phyloP scores from a whole-genome alignment of 2,797 vertebrate genomes.

The Argyrosomus regius region DNA sequence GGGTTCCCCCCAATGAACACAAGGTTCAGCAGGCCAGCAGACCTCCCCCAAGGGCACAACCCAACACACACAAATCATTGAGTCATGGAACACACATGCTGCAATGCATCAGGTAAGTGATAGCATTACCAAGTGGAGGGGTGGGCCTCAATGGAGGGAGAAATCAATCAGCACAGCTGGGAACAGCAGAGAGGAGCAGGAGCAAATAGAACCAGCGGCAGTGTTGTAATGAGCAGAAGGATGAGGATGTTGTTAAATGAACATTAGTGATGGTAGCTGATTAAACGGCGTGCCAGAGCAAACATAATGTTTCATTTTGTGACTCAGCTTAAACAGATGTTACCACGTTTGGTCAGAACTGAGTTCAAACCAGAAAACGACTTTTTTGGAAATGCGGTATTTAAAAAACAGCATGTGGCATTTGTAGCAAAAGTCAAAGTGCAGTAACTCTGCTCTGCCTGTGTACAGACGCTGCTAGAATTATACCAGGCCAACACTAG shows the following conservation, averaged over 20 bases:
- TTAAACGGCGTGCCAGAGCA: neutral
- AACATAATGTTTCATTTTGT: neutral
- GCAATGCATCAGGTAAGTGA: neutral
- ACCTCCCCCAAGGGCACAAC: neutral
- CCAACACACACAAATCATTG: neutral
- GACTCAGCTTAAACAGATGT: neutral
- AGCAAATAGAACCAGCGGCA: neutral
- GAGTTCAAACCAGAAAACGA: neutral
- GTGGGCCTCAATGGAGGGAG: neutral
- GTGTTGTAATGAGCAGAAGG: neutral
- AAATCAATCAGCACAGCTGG: slow-evolving; percentile 1
- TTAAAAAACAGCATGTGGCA: no score
- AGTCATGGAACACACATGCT: neutral
- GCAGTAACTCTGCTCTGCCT: no score
- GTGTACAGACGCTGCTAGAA: no score
- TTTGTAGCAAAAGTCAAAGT: no score
- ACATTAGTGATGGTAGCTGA: neutral
- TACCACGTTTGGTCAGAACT: neutral
- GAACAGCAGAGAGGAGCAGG: neutral
- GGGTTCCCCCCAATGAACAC: neutral
- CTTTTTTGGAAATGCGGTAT: neutral
- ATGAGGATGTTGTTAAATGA: neutral
- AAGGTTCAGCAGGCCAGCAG: neutral
- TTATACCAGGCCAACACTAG: no score
- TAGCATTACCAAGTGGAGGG: neutral